Evolutionary conservation across 2,797 vertebrate species (phyloP), one percentile per base, ranked within the genome.

Genomic region (Lindbergichthys nudifrons): DNA sequence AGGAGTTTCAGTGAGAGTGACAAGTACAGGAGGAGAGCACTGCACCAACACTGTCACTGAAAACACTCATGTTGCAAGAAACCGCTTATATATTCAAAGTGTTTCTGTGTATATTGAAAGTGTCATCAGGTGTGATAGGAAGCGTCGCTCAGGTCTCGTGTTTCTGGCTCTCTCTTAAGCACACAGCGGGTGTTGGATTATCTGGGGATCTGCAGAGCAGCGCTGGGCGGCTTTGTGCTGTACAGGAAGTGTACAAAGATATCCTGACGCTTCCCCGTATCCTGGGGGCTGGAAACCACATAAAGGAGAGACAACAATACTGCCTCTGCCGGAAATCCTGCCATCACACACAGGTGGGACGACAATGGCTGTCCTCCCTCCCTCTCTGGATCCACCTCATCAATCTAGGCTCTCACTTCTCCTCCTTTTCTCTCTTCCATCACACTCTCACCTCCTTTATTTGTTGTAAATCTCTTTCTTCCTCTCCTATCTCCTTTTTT

Each of bases 201-300:
- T 89, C 85, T 82, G 30, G 50, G 66, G 80, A 91, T 88, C 87
- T 84, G 71, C 65, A 50, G 65, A 65, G 81, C 69, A 50, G 52
- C 32, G 63, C 59, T 48, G 66, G 63, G 64, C 47, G 47, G 79
- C 83, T 89, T 90, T 89, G 88, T 88, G 69, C 62, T 11, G 69
- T n/a, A 72, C 73, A 85, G 87, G 88, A 90, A 84, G 84, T 80
- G 80, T 77, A 84, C 82, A 66, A 82, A 84, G 75, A 82, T 81
- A 86, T 86, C 85, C 83, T 16, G 0, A 69, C 6, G 60, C 68
- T 70, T 70, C 78, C 43, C 48, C 16, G 43, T 88, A 69, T 85
- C 88, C 90, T 84, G 74, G 60, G 77, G 87, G 80, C 73, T 79
- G 66, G 1, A 61, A 72, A 76, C 81, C 88, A 85, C 89, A 88